Percentiles rank a stretch among this genome's conserved stretches.
Evolutionary conservation across 2,113 vertebrate species (phyloP).

Genomic region (Hipposideros armiger): DNA sequence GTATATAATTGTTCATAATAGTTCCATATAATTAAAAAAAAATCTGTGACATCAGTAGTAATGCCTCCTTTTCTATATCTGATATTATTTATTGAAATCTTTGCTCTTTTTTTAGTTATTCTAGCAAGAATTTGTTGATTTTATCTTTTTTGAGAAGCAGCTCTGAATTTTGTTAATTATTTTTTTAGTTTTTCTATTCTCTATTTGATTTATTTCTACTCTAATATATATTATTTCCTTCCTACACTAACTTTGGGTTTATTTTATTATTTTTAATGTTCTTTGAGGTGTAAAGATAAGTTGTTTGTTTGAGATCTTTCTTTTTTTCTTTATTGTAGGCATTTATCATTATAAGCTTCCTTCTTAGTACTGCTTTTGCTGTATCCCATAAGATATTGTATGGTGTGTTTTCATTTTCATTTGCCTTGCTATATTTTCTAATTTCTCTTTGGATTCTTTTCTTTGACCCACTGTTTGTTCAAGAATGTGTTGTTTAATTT

Average conservation of each 20-base stretch:
- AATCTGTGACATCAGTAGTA: not conserved
- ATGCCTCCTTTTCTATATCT: not conserved
- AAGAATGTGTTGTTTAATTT: not conserved
- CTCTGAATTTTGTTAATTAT: not conserved
- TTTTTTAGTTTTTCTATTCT: not conserved
- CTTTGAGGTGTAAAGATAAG: not conserved
- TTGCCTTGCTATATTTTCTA: not conserved
- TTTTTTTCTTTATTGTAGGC: not conserved
- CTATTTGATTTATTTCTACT: not conserved
- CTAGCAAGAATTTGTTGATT: not conserved
- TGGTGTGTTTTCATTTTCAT: not conserved
- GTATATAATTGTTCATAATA: not conserved
- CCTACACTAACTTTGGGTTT: not conserved
- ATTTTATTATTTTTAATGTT: not conserved
- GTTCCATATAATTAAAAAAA: not conserved
- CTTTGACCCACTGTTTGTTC: not conserved
- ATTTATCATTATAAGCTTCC: not conserved
- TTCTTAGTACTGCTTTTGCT: not conserved
- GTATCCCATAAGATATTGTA: too few relatives aligned
- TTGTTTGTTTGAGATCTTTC: not conserved
- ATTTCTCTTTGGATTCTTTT: not conserved
- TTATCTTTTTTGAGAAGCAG: not conserved
- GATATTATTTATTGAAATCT: not conserved
- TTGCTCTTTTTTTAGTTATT: not conserved
- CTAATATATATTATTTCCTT: not conserved